Evolutionary conservation across 1,140 invertebrate species (phyloP), one percentile per base, ranked within the genome.

Genomic region (Heliconius eleuchia): DNA sequence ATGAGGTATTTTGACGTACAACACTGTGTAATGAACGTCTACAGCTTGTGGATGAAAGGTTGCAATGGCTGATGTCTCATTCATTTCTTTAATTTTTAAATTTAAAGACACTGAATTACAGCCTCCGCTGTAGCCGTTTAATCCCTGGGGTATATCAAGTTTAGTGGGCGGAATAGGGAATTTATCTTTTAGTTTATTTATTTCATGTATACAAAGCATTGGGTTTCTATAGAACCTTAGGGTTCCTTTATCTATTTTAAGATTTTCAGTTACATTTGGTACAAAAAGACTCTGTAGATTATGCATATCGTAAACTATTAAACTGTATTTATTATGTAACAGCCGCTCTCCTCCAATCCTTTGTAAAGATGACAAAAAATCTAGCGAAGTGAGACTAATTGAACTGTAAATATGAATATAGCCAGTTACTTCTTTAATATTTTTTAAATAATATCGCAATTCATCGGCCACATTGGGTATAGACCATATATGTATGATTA

Each of bases 191-290:
- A 98, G 89, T 66, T 95, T 91, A 27, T 95, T 88, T 77, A 98
- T 97, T 86, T 96, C 96, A 57, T 91, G 91, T 13, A 95, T 89
- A 87, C 98, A 98, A 2, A 98, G 90, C 88, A 96, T 96, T 7
- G 97, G 96, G 90, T 98, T 98, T 83, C 96, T 96, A 80, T 97
- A 96, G 85, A 98, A 97, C 57, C 96, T 96, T 2, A 98, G 86
- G 5, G 95, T 95, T 1, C 97, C 97, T 5, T 92, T 95, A 30
- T 91, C 83, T 34, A 98, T 96, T 80, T 89, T 89, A 8, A 97
- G 87, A 52, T 95, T 86, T 77, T 94, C 74, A 6, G 86, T 92
- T 0, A 94, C 90, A 50, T 88, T 88, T 52, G 82, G 85, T 81
- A 95, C 86, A 94, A 96, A 97, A 9, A 98, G 84, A 55, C 96